Evolutionary conservation across 2,113 vertebrate genomes (phyloP).

Genomic region (Oryzias celebensis): DNA sequence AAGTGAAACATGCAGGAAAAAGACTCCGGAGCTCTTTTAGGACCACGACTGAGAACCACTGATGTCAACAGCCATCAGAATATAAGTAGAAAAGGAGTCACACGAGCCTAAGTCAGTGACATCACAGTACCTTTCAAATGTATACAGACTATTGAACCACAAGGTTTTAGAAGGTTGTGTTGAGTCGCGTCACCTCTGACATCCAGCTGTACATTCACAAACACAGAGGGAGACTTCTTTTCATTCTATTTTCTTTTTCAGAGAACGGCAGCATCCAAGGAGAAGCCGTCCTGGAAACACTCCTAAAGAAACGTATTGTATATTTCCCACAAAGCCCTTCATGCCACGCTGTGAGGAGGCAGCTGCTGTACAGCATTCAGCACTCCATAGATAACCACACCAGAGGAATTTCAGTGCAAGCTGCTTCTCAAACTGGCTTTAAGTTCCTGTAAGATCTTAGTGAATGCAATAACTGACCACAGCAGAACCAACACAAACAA

Average conservation of each 20-base stretch:
- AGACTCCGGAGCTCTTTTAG: no score
- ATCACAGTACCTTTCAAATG: no score
- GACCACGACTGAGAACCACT: no score
- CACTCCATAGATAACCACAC: constrained; percentile 52
- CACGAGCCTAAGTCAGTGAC: no score
- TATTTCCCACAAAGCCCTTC: constrained; percentile 55
- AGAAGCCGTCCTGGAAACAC: constrained; percentile 9
- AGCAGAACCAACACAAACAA: background rate
- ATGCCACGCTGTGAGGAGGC: constrained; percentile 38
- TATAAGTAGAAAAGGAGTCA: no score
- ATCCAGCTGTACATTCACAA: background rate
- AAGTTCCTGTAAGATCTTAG: constrained; percentile 46
- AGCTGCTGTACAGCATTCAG: constrained; percentile 40
- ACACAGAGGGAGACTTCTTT: background rate
- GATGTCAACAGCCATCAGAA: no score
- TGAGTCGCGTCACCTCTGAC: background rate
- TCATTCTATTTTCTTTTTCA: background rate
- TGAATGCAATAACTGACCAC: background rate
- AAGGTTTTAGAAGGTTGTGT: background rate
- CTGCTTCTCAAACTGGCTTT: constrained; percentile 47
- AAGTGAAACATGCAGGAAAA: no score
- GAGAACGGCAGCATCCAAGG: background rate
- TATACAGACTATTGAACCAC: no score
- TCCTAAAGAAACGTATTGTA: constrained; percentile 27
- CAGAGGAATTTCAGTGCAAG: constrained; percentile 35